Base-by-base conservation (phyloP, 2,113 vertebrate genomes). In the Etheostoma spectabile region DNA sequence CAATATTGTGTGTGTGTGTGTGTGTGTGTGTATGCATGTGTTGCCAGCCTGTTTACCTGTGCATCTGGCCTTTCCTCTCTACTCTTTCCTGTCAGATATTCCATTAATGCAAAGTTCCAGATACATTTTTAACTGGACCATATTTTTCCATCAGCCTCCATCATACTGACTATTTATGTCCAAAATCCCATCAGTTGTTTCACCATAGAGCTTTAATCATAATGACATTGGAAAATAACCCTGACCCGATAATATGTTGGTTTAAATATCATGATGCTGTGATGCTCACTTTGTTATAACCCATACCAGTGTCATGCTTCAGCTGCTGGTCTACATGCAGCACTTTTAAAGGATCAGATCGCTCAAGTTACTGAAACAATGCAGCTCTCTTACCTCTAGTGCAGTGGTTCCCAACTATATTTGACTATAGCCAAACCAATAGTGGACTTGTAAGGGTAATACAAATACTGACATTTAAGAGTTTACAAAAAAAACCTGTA, bases 31-130 rank as follows among this genome's bases (percentile, higher is more conserved):
- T 48, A 45, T 24, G 48, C 1, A 8, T 53, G 61, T 66, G 48
- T 70, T 13, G 33, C 6, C 27, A 61, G 62, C 70, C 74, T 82
- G 56, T 8, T 24, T 67, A 13, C 22, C 48, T 84, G 91, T 85
- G 59, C 77, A 71, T 67, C 11, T 53, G 55, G 53, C 53, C 56
- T 67, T 48, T 83, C 57, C 62, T 77, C 56, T 81, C 48, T 64
- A 55, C 62, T 75, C 66, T 48, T 33, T 76, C 51, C 60, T 69
- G 42, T 80, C 62, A 67, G 8, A 69, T 62, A 27, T 35, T 46
- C 64, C 22, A 48, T 70, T 8, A 21, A 71, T 77, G 46, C 8
- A 75, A 77, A 65, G 45, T 30, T 21, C 5, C 35, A 30, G 33
- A 64, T 30, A 1, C 16, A 8, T 18, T 51, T 60, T n/a, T 51